phyloP scores from a whole-genome alignment of 2,888 invertebrate species.

The Campaea margaritaria region DNA sequence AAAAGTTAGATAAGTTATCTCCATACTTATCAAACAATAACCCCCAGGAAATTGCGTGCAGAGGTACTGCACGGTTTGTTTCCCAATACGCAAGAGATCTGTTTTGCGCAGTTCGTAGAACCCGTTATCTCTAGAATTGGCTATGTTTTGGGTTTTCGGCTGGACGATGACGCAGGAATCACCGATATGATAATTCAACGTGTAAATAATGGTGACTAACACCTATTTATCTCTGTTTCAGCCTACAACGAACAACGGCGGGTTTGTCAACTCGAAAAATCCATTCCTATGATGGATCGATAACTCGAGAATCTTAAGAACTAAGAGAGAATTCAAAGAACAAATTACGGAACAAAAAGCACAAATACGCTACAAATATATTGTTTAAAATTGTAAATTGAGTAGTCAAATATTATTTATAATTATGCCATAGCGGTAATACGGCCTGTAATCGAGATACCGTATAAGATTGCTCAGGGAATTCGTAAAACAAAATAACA shows the following conservation, averaged over 20 bases:
- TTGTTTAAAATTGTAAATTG: slow-evolving; percentile 55
- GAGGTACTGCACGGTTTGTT: slow-evolving; percentile 38
- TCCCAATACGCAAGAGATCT: slow-evolving; percentile 40
- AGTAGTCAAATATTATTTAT: slow-evolving; percentile 63
- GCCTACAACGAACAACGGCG: slow-evolving; percentile 71
- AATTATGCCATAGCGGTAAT: slow-evolving; percentile 64
- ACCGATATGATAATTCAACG: slow-evolving; percentile 21
- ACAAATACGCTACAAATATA: slow-evolving; percentile 78
- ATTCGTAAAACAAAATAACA: slow-evolving; percentile 14
- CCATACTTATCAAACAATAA: slow-evolving; percentile 35
- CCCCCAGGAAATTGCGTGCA: slow-evolving; percentile 51
- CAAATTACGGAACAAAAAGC: slow-evolving; percentile 74
- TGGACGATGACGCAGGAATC: slow-evolving; percentile 39
- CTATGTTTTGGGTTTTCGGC: slow-evolving; percentile 31
- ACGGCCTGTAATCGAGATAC: slow-evolving; percentile 37
- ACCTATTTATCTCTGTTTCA: slow-evolving; percentile 50
- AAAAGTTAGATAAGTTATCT: slow-evolving; percentile 25
- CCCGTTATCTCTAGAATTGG: slow-evolving; percentile 45
- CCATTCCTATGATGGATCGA: slow-evolving; percentile 74
- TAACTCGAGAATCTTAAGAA: slow-evolving; percentile 45
- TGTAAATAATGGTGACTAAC: slow-evolving; percentile 29
- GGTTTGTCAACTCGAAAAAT: slow-evolving; percentile 76
- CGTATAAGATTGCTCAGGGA: slow-evolving; percentile 9
- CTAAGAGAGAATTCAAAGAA: slow-evolving; percentile 65
- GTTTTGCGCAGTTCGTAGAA: slow-evolving; percentile 50